phyloP scores from a whole-genome alignment of 2,888 invertebrate genomes.

The Apomyelois bistriatella region DNA sequence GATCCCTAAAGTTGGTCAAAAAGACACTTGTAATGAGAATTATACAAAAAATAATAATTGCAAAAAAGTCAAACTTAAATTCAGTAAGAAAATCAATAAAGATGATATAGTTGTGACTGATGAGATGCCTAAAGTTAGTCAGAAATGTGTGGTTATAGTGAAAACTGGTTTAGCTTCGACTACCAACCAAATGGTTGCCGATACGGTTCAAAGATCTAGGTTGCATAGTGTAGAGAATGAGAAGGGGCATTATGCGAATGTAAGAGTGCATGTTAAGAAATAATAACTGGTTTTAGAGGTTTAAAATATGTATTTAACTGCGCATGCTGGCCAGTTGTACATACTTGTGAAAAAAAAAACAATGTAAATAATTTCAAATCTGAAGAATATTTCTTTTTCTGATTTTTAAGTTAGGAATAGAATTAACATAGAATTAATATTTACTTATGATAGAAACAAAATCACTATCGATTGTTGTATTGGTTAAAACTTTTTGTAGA shows the following conservation, averaged over 20 bases:
- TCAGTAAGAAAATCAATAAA: slow-evolving; percentile 52
- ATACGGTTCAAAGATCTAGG: slow-evolving; percentile 40
- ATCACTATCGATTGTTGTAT: too few species aligned
- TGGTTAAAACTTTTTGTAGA: too few species aligned
- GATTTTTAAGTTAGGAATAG: too few species aligned
- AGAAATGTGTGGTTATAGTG: slow-evolving; percentile 70
- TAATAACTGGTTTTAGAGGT: not conserved
- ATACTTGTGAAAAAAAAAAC: not conserved
- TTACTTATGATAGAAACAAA: too few species aligned
- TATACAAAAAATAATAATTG: not conserved
- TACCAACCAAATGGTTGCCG: slow-evolving; percentile 76
- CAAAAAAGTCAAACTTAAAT: slow-evolving; percentile 13
- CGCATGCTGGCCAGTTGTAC: not conserved
- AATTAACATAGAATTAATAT: too few species aligned
- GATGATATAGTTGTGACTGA: slow-evolving; percentile 55
- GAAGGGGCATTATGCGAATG: slow-evolving; percentile 18
- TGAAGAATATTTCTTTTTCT: too few species aligned
- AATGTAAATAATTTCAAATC: too few species aligned
- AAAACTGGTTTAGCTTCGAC: slow-evolving; percentile 82
- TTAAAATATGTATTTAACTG: not conserved
- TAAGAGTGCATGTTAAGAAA: slow-evolving; percentile 34
- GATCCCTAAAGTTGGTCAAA: slow-evolving; percentile 20
- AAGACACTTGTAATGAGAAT: too few species aligned
- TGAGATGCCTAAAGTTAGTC: slow-evolving; percentile 20
- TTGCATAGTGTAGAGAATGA: slow-evolving; percentile 32